Conservation (phyloP, 2,113 vertebrate genomes). For the Xerus inauris region DNA sequence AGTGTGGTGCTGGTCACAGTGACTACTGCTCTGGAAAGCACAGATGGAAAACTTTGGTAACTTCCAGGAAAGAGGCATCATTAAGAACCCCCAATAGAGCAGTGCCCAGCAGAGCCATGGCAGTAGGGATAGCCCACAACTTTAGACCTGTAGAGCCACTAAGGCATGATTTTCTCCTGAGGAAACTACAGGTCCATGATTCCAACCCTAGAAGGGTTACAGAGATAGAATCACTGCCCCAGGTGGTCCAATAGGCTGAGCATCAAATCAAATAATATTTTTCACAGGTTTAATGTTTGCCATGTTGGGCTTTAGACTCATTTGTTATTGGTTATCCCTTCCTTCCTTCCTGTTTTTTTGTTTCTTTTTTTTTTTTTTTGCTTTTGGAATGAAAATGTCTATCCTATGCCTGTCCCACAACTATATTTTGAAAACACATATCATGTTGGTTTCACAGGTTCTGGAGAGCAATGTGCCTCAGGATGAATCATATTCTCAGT, state of each 20-base stretch:
- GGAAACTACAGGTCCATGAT: neutral
- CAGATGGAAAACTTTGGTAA: neutral
- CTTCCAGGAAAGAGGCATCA: neutral
- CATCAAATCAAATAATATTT: neutral
- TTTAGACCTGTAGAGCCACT: neutral
- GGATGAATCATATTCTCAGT: conserved; percentile 10
- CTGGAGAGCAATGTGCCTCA: neutral
- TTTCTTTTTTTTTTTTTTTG: neutral
- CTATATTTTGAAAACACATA: conserved; percentile 2
- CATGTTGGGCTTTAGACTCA: neutral
- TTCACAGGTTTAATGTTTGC: neutral
- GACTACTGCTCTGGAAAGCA: neutral
- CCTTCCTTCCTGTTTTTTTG: neutral
- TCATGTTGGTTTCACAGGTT: conserved; percentile 44
- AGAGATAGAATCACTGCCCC: neutral
- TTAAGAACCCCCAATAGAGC: neutral
- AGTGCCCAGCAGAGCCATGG: neutral
- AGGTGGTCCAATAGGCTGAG: neutral
- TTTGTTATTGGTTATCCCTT: neutral
- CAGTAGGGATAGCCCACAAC: fast-evolving
- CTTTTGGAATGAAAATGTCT: neutral
- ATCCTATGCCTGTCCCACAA: neutral
- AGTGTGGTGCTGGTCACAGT: neutral
- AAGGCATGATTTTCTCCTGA: neutral
- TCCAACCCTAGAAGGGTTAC: neutral